Conservation (phyloP, 2,888 invertebrate genomes). For the Mimachlamys varia region DNA sequence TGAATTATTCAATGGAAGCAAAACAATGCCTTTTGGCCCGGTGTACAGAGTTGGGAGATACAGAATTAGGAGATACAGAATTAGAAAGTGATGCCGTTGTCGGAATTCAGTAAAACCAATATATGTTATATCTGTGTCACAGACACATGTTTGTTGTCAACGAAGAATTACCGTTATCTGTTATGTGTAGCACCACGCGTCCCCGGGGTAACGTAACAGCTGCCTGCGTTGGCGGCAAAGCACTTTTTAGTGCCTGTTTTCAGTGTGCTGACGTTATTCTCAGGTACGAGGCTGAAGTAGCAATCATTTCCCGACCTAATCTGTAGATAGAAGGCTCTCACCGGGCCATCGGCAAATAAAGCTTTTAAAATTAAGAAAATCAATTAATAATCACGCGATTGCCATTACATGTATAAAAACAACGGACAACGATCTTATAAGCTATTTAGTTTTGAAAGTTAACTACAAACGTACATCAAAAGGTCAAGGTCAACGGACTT, state of each 20-base stretch:
- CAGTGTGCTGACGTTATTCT: neutral
- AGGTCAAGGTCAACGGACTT: neutral
- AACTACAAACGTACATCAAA: too few relatives aligned
- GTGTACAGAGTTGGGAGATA: too few relatives aligned
- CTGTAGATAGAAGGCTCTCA: too few relatives aligned
- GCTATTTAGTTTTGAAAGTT: neutral
- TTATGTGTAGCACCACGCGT: neutral
- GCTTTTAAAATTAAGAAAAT: too few relatives aligned
- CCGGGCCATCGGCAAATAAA: too few relatives aligned
- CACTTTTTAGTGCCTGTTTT: neutral
- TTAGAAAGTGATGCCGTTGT: neutral
- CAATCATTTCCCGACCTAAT: neutral
- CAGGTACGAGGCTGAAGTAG: neutral
- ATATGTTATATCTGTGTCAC: neutral
- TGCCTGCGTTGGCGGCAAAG: neutral
- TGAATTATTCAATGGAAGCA: constrained; percentile 27
- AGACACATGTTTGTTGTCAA: neutral
- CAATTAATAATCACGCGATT: neutral
- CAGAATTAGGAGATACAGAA: neutral
- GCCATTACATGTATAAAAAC: neutral
- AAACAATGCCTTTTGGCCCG: neutral
- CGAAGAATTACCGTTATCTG: neutral
- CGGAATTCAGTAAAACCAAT: neutral
- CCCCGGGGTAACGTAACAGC: neutral
- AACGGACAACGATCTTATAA: neutral